Evolutionary conservation across 2,888 invertebrate species (phyloP).

Genomic region (Cinara cedri): DNA sequence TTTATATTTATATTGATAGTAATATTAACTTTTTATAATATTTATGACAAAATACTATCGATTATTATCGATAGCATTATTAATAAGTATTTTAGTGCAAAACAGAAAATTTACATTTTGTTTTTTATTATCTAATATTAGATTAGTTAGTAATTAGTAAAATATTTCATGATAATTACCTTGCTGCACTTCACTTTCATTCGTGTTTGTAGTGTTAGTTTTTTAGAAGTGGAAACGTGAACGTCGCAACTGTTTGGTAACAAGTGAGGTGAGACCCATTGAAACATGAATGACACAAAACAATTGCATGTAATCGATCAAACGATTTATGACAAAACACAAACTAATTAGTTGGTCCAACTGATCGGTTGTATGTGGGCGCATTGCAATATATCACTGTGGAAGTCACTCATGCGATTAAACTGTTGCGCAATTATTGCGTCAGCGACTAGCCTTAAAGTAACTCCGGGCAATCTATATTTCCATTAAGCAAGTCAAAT

Average conservation of each 20-base stretch:
- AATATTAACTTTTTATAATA: no score
- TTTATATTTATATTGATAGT: no score
- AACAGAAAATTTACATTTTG: no score
- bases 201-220: conserved; percentile 1
- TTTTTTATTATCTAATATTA: conserved; percentile 14
- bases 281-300: not conserved
- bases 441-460: not conserved
- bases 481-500: no score
- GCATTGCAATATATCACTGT: not conserved
- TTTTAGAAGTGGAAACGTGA: no score
- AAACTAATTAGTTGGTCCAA: conserved; percentile 20
- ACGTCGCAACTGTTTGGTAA: not conserved
- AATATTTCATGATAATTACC: conserved; percentile 14
- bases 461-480: no score
- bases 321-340: not conserved
- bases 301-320: conserved; percentile 17
- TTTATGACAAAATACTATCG: no score
- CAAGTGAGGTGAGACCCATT: conserved; percentile 1
- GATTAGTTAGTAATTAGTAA: not conserved
- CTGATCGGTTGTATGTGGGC: conserved; percentile 8
- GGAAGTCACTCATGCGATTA: not conserved
- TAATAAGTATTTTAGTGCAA: no score
- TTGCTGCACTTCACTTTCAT: conserved; percentile 6
- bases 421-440: not conserved
- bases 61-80: no score